phyloP scores from a whole-genome alignment of 2,888 invertebrate species.

The Calameuta pallipes region DNA sequence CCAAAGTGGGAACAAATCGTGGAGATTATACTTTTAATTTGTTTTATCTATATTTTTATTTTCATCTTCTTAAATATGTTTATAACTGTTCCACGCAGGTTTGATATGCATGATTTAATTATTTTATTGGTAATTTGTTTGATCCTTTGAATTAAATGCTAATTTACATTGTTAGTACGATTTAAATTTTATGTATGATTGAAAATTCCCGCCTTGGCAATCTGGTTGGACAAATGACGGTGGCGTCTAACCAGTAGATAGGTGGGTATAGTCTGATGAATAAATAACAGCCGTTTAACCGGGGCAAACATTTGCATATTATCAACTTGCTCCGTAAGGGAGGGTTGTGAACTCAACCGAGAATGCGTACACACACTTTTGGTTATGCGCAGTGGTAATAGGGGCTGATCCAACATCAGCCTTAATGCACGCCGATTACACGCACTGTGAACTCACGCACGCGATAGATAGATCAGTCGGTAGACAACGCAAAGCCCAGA shows the following conservation, averaged over 20 bases:
- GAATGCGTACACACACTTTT: constrained; percentile 23
- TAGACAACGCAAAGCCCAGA: neutral
- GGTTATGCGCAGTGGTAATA: constrained; percentile 7
- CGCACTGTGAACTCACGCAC: constrained; percentile 46
- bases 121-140: neutral
- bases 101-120: neutral
- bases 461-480: constrained; percentile 25
- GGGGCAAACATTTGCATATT: constrained; percentile 52
- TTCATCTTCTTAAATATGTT: too few species aligned
- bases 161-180: neutral
- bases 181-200: constrained; percentile 6
- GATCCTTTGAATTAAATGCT: neutral
- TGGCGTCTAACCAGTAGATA: constrained; percentile 22
- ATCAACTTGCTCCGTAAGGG: constrained; percentile 24
- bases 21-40: too few species aligned
- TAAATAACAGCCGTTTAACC: constrained; percentile 44
- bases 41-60: too few species aligned
- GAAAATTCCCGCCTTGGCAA: constrained; percentile 1
- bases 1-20: too few species aligned
- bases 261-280: constrained; percentile 17
- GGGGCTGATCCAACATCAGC: constrained; percentile 27
- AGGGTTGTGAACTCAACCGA: constrained; percentile 25
- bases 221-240: constrained; percentile 6
- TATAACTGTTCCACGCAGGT: neutral
- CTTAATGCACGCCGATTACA: constrained; percentile 54